Evolutionary conservation across 53 echinoderm and acorn worm species (phyloP).

Genomic region (Patiria pectinifera): DNA sequence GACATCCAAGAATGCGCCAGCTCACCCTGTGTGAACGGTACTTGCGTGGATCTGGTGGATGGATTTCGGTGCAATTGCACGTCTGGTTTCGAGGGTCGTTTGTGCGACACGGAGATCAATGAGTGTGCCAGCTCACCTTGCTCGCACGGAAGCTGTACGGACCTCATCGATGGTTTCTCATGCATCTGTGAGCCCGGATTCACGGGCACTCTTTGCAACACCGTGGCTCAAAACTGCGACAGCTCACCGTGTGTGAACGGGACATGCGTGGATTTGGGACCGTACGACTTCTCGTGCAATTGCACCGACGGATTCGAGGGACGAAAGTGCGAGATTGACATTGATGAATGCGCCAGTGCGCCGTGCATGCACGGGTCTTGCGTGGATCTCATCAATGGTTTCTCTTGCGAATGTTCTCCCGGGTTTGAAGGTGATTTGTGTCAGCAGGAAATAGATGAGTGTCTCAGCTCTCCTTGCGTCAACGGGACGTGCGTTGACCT

Average conservation of each 20-base stretch:
- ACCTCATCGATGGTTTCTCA: background rate
- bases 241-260: constrained; percentile 11
- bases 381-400: background rate
- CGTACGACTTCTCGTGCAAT: constrained; percentile 20
- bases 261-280: background rate
- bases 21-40: constrained; percentile 28
- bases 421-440: constrained; percentile 42
- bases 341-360: constrained; percentile 11
- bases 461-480: constrained; percentile 39
- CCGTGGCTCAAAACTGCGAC: background rate
- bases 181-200: background rate
- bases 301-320: constrained; percentile 42
- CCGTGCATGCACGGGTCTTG: constrained; percentile 49
- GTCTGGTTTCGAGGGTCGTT: background rate
- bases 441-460: constrained; percentile 32
- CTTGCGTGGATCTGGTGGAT: constrained; percentile 21
- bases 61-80: constrained; percentile 16
- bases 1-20: constrained; percentile 24
- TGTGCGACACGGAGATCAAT: background rate
- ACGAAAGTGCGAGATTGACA: constrained; percentile 1
- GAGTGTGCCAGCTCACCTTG: constrained; percentile 37
- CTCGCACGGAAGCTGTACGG: background rate
- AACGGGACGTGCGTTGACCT: constrained; percentile 58
- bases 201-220: background rate
- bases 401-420: constrained; percentile 14